These are phyloP conservation scores for Dastarcus helophoroides DNA, from an alignment of 2,888 invertebrate genomes.

Conservation along the genomic window DNA sequence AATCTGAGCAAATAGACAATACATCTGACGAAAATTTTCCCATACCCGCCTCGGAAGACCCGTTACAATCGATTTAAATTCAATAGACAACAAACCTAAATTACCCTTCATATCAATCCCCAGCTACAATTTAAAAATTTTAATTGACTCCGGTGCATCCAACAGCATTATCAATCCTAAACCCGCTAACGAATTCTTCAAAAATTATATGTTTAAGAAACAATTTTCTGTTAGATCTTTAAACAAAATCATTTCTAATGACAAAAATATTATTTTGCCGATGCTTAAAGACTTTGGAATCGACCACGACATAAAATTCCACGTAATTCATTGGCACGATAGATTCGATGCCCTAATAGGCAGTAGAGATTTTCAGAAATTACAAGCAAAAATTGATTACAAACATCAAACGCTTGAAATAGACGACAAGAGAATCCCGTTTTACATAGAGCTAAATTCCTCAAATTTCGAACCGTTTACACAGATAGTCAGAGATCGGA, in stretches of 20 bases:
- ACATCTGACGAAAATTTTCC: slow-evolving; percentile 9
- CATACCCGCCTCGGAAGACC: slow-evolving; percentile 9
- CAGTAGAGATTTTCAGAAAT: slow-evolving; percentile 11
- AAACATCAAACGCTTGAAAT: slow-evolving; percentile 8
- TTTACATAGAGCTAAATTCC: slow-evolving; percentile 11
- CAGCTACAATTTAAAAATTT: slow-evolving; percentile 10
- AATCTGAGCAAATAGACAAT: not conserved
- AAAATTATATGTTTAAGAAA: slow-evolving; percentile 9
- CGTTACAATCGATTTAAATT: slow-evolving; percentile 8
- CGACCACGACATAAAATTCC: slow-evolving; percentile 5
- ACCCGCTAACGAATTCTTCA: slow-evolving; percentile 9
- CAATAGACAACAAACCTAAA: slow-evolving; percentile 12
- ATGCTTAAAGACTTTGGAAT: slow-evolving; percentile 11
- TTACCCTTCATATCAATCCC: slow-evolving; percentile 13
- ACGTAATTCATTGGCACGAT: slow-evolving; percentile 12
- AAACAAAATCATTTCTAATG: slow-evolving; percentile 8
- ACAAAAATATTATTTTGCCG: slow-evolving; percentile 11
- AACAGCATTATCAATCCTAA: slow-evolving; percentile 12
- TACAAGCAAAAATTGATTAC: slow-evolving; percentile 12
- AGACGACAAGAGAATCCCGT: slow-evolving; percentile 6
- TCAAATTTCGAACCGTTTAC: slow-evolving; percentile 5
- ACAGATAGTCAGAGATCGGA: slow-evolving; percentile 3
- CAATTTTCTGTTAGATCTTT: slow-evolving; percentile 11
- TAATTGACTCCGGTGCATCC: slow-evolving; percentile 12
- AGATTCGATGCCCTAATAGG: slow-evolving; percentile 13